Conservation (phyloP, 2,113 vertebrate genomes). For the Lutjanus erythropterus region DNA sequence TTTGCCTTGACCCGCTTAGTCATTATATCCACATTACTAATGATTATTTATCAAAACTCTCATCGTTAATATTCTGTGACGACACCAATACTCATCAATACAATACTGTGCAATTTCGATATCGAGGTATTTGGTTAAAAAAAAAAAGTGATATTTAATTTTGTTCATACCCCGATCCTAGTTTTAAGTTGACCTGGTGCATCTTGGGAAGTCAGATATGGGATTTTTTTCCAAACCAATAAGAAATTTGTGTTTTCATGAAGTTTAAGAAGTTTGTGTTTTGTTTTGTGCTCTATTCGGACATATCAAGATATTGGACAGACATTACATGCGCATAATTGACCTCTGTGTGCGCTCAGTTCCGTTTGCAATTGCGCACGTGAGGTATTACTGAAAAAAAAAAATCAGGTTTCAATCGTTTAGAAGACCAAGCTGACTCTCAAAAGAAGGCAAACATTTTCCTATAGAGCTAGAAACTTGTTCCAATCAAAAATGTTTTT, state of each 20-base stretch:
- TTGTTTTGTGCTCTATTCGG: neutral
- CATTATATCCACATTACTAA: too few species aligned
- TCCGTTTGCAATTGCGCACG: neutral
- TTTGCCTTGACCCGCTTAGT: too few species aligned
- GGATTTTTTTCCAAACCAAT: neutral
- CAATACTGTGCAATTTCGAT: too few species aligned
- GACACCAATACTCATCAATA: too few species aligned
- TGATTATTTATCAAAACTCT: too few species aligned
- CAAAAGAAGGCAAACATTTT: neutral
- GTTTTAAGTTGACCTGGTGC: neutral
- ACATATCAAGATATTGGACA: neutral
- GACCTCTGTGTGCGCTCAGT: neutral
- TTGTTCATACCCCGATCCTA: too few species aligned
- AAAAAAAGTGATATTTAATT: too few species aligned
- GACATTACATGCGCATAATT: neutral
- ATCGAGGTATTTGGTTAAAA: too few species aligned
- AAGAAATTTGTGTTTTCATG: neutral
- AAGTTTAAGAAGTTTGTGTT: too few species aligned
- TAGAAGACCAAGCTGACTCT: too few species aligned
- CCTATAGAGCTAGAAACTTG: neutral
- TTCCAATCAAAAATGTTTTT: neutral
- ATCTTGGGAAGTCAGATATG: conserved; percentile 3
- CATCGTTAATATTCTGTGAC: too few species aligned
- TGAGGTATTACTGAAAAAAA: too few species aligned
- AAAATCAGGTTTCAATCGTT: neutral